Conservation (phyloP, 1,140 invertebrate genomes). For the Drosophila obscura region DNA sequence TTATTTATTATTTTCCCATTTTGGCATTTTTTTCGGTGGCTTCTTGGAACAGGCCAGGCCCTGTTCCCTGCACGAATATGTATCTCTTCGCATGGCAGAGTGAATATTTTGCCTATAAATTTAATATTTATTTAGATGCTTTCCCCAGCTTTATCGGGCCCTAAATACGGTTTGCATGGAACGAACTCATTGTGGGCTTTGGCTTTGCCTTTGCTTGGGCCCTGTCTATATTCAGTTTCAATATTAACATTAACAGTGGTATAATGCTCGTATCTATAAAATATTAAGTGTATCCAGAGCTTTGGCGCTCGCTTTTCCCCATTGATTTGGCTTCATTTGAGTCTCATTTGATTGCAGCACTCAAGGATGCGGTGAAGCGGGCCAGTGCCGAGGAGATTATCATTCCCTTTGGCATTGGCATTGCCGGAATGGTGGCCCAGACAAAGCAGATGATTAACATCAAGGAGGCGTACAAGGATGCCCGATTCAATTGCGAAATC, state of each 20-base stretch:
- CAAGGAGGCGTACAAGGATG: conserved; percentile 93
- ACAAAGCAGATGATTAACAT: conserved; percentile 95
- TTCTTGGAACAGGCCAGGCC: not conserved
- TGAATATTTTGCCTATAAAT: conserved; percentile 77
- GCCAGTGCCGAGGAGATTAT: conserved; percentile 91
- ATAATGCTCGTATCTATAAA: too few species aligned
- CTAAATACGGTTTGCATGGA: conserved; percentile 33
- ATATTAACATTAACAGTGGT: conserved; percentile 26
- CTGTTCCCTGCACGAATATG: conserved; percentile 5
- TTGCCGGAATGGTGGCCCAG: conserved; percentile 94
- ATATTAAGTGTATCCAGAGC: too few species aligned
- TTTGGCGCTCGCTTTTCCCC: conserved; percentile 7
- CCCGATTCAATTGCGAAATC: conserved; percentile 94
- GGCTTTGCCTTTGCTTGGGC: not conserved
- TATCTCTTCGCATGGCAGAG: conserved; percentile 62
- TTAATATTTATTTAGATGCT: conserved; percentile 57
- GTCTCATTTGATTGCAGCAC: conserved; percentile 83
- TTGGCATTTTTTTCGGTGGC: conserved; percentile 9
- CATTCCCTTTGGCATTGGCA: conserved; percentile 95
- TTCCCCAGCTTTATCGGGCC: conserved; percentile 20
- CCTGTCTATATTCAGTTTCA: conserved; percentile 26
- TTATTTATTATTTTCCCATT: conserved; percentile 41
- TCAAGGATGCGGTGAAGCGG: conserved; percentile 90
- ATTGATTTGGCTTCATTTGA: conserved; percentile 29
- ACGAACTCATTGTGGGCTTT: conserved; percentile 26